These are phyloP conservation scores for Peribatodes rhomboidaria DNA, from an alignment of 2,888 invertebrate species.

Conservation along the genomic window DNA sequence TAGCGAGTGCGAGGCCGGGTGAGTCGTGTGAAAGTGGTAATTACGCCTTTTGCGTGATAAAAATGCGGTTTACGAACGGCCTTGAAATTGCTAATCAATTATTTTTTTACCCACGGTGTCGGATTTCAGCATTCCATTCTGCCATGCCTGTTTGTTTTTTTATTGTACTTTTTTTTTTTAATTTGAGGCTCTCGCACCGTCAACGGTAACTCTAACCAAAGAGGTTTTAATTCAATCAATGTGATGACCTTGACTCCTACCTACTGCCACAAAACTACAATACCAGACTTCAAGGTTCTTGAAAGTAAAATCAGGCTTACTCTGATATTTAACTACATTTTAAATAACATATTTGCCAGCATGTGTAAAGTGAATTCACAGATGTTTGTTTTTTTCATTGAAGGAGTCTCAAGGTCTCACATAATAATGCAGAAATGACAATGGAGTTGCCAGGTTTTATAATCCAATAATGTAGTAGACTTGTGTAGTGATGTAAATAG, in stretches of 20 bases:
- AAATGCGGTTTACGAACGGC: slow-evolving; percentile 58
- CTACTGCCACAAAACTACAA: slow-evolving; percentile 1
- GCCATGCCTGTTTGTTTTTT: slow-evolving; percentile 20
- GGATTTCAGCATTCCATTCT: slow-evolving; percentile 38
- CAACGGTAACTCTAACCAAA: slow-evolving; percentile 3
- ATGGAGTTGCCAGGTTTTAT: slow-evolving; percentile 31
- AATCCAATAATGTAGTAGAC: slow-evolving; percentile 36
- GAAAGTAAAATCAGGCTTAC: slow-evolving; percentile 29
- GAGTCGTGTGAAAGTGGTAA: slow-evolving; percentile 78
- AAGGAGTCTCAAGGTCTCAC: slow-evolving; percentile 36
- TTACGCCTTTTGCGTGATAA: slow-evolving; percentile 59
- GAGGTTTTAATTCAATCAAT: slow-evolving; percentile 34
- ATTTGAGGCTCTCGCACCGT: not conserved
- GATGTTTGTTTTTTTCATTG: slow-evolving; percentile 34
- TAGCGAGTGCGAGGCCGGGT: slow-evolving; percentile 72
- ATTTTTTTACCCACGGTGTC: slow-evolving; percentile 39
- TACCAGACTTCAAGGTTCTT: slow-evolving; percentile 24
- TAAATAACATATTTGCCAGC: slow-evolving; percentile 13
- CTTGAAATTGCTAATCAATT: slow-evolving; percentile 60
- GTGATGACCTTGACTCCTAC: slow-evolving; percentile 32
- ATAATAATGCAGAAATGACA: slow-evolving; percentile 16
- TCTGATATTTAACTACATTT: slow-evolving; percentile 22
- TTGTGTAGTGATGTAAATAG: not conserved
- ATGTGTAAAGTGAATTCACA: slow-evolving; percentile 17
- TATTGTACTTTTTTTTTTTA: not conserved